A percentile compares a stretch with the other conserved stretches of the same genome.
phyloP scores from a whole-genome alignment of 1,140 invertebrate genomes.

The Drosophila saltans region DNA sequence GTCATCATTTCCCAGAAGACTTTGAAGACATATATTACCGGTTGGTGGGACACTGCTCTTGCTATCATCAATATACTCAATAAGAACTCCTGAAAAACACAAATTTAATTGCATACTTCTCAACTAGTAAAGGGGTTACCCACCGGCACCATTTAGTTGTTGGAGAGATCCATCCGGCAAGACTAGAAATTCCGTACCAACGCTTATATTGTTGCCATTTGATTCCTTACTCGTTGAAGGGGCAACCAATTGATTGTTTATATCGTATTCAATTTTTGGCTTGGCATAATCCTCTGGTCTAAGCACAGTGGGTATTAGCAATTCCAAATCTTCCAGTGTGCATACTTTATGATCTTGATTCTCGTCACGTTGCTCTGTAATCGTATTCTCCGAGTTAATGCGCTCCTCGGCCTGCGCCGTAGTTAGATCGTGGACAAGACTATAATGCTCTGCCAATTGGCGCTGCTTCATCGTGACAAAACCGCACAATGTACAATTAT shows the following conservation, averaged over 20 bases:
- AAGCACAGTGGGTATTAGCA: constrained; percentile 61
- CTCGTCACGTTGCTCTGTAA: neutral
- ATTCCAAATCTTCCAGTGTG: constrained; percentile 66
- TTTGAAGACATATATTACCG: constrained; percentile 49
- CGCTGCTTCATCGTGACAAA: constrained; percentile 60
- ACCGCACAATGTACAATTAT: constrained; percentile 63
- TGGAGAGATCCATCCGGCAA: constrained; percentile 72
- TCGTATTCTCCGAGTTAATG: constrained; percentile 30
- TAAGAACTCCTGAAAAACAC: constrained; percentile 49
- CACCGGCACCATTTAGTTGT: constrained; percentile 65
- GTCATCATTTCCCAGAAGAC: constrained; percentile 33
- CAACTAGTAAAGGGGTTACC: neutral
- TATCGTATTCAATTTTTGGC: constrained; percentile 50
- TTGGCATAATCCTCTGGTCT: constrained; percentile 60
- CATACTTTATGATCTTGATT: constrained; percentile 50
- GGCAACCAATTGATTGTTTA: constrained; percentile 50
- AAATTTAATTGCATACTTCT: neutral
- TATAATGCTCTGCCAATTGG: constrained; percentile 59
- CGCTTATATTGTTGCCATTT: constrained; percentile 52
- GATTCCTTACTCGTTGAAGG: constrained; percentile 29
- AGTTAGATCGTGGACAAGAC: constrained; percentile 37
- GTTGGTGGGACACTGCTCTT: constrained; percentile 17
- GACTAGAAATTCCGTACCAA: constrained; percentile 73
- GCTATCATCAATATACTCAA: constrained; percentile 69
- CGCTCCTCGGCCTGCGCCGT: constrained; percentile 49